Base-by-base conservation (phyloP, 1,140 invertebrate species). In the Drosophila mayri region DNA sequence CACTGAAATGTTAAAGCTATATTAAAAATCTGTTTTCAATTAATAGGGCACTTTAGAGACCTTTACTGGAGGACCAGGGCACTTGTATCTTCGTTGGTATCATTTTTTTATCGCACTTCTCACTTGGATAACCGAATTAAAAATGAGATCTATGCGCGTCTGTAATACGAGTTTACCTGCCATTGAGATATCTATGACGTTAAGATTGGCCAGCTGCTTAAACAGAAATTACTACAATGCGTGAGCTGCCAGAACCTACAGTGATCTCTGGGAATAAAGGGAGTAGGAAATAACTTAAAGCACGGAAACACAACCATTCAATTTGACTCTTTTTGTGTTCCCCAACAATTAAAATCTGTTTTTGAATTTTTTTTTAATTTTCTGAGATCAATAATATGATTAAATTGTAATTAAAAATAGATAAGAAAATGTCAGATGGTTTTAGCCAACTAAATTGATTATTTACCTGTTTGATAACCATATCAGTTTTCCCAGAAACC, bases 61-160 rank as follows among this genome's bases (percentile, higher is more conserved):
- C 54, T 50, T 73, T 60, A 8, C 4, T 30, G 1, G 65, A 9
- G n/a, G 22, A 30, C 37, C 52, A 49, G 14, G 68, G 52, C 28
- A 47, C 10, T 11, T 25, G 14, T n/a, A 49, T 49, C 11, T 20
- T 41, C 7, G 50, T 14, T n/a, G 37, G 8, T 47, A 40, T 30
- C 50, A 70, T 71, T 35, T 68, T 67, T 25, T 68, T 35, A 49
- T n/a, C 37, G n/a, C 30, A 67, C 66, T 67, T 70, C 2, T 43
- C 67, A 43, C 70, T 72, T 72, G 37, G 67, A 8, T 50, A 40
- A 37, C 52, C 47, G 54, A 50, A 41, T 60, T 60, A 11, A 41
- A 25, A 73, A 25, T 73, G 67, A 72, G 14, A 22, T 20, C 7
- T 22, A 72, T 30, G 22, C 7, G 3, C 20, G 16, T 54, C 16